These are phyloP conservation scores for Periplaneta americana DNA, from an alignment of 1,140 invertebrate genomes.

Conservation along the genomic window DNA sequence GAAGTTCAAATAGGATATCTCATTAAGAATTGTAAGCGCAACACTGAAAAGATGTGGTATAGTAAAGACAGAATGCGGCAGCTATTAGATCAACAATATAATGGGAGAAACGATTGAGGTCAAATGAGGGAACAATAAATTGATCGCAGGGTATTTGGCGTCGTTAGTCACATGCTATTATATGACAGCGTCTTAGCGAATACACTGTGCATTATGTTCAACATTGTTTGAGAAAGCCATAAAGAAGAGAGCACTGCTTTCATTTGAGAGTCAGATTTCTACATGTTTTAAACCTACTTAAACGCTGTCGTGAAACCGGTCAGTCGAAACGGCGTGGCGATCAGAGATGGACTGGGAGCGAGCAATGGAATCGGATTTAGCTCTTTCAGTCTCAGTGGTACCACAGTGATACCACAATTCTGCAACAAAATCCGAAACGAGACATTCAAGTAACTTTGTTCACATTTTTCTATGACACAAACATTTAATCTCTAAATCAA, in stretches of 20 bases:
- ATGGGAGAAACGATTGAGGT: background rate
- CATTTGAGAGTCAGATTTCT: background rate
- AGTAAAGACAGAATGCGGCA: too few relatives aligned
- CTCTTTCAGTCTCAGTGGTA: too few relatives aligned
- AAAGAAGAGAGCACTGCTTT: background rate
- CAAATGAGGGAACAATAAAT: background rate
- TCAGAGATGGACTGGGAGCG: background rate
- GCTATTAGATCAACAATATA: too few relatives aligned
- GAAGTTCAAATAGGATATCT: too few relatives aligned
- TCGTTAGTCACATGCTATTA: background rate
- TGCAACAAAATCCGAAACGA: too few relatives aligned
- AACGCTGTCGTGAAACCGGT: background rate
- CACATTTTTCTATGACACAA: too few relatives aligned
- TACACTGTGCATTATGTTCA: background rate
- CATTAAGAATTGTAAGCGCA: too few relatives aligned
- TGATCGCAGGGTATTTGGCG: background rate
- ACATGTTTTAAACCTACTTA: background rate
- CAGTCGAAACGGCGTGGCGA: background rate
- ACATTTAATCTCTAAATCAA: too few relatives aligned
- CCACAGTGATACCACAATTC: too few relatives aligned
- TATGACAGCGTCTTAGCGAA: background rate
- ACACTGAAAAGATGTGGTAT: too few relatives aligned
- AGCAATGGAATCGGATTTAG: background rate
- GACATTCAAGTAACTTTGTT: too few relatives aligned
- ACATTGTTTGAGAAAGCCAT: background rate